Conservation (phyloP, 2,113 vertebrate genomes). For the Lycocorax pyrrhopterus region DNA sequence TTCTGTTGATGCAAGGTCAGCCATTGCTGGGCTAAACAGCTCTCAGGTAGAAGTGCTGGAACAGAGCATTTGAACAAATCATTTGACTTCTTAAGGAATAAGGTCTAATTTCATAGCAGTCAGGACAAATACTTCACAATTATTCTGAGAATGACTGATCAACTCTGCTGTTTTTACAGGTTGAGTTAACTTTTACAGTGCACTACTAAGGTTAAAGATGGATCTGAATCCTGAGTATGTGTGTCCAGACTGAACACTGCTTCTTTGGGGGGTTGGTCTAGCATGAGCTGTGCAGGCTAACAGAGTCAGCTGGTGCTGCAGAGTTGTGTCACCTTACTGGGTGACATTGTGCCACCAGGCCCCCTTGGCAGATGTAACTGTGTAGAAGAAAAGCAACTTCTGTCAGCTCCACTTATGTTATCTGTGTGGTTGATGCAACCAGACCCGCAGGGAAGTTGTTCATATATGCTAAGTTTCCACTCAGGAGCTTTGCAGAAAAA, state of each 20-base stretch:
- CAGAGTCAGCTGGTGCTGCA: neutral
- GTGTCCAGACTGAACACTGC: neutral
- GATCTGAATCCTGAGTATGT: neutral
- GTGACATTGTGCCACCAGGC: neutral
- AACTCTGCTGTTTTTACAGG: neutral
- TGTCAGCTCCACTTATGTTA: neutral
- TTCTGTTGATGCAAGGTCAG: neutral
- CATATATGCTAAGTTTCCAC: neutral
- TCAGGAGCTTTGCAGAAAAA: neutral
- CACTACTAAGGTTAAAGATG: neutral
- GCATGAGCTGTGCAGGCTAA: accelerated
- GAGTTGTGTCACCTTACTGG: neutral
- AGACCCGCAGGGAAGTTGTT: neutral
- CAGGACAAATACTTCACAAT: neutral
- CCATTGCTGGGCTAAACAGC: neutral
- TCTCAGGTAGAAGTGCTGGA: neutral
- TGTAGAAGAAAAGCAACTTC: neutral
- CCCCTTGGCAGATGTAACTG: neutral
- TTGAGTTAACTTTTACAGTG: neutral
- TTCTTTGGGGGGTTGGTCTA: neutral
- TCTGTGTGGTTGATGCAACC: neutral
- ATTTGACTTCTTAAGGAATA: neutral
- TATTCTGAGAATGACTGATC: neutral
- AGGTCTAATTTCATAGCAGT: neutral
- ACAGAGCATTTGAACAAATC: neutral